Conservation (phyloP, 2,888 invertebrate species). For the Cantharis nigra region DNA sequence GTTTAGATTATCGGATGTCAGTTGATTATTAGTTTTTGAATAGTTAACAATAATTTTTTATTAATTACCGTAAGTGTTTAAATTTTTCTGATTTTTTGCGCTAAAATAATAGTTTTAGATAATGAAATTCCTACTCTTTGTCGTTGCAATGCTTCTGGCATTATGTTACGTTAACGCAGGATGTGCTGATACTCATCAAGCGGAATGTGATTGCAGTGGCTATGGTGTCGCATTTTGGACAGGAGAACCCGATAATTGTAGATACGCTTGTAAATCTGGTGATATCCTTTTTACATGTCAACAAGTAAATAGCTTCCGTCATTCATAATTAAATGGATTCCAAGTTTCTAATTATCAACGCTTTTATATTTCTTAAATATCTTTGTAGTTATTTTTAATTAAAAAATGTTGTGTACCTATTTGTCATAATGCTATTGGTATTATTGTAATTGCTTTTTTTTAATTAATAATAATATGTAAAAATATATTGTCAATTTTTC, state of each 20-base stretch:
- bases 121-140: background rate
- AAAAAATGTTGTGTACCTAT: background rate
- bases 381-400: background rate
- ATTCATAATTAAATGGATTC: background rate
- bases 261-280: background rate
- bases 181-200: background rate
- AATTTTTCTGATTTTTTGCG: background rate
- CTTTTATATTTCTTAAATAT: background rate
- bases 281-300: background rate
- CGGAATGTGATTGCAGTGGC: background rate
- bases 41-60: background rate
- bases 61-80: background rate
- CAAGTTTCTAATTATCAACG: background rate
- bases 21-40: background rate
- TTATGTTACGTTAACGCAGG: background rate
- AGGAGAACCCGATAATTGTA: background rate
- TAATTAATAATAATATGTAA: too few species aligned
- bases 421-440: background rate
- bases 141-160: background rate
- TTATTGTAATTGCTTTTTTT: too few species aligned
- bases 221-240: background rate
- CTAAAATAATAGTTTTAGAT: background rate
- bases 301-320: background rate
- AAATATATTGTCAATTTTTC: too few species aligned
- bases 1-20: background rate